These are phyloP conservation scores for Nothoprocta pentlandii DNA, from an alignment of 2,113 vertebrate species.

Conservation along the genomic window DNA sequence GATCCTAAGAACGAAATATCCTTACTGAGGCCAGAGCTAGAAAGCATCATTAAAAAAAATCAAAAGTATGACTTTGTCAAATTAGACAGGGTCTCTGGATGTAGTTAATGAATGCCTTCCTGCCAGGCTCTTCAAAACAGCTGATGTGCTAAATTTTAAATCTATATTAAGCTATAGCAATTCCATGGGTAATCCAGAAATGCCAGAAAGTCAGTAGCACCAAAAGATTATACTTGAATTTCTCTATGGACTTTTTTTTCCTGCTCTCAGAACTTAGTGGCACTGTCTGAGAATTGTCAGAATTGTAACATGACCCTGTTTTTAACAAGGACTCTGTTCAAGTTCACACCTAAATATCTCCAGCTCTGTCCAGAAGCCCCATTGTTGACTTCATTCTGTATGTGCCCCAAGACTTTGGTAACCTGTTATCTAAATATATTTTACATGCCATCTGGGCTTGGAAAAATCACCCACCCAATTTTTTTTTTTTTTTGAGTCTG, in stretches of 20 bases:
- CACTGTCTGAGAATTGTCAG: not conserved
- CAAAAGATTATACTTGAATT: not conserved
- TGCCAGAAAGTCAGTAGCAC: not conserved
- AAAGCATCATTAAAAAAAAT: not conserved
- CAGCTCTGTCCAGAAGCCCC: not conserved
- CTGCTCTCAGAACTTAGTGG: not conserved
- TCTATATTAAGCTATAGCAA: not conserved
- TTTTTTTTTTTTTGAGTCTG: not conserved
- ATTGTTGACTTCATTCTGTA: not conserved
- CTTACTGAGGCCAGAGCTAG: not conserved
- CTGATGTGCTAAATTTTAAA: not conserved
- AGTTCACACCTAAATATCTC: not conserved
- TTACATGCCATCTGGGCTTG: not conserved
- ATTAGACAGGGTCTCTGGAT: not conserved
- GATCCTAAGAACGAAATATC: not conserved
- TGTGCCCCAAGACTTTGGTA: not conserved
- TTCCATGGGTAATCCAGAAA: not conserved
- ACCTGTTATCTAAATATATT: not conserved
- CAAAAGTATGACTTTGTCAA: not conserved
- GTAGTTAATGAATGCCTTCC: not conserved
- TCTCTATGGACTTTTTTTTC: not conserved
- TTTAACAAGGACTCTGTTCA: not conserved
- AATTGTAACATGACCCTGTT: not conserved
- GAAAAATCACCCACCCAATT: not conserved
- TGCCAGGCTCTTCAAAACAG: not conserved